These are phyloP conservation scores for Aphaenogaster floridana DNA, from an alignment of 1,140 invertebrate species.

Conservation along the genomic window DNA sequence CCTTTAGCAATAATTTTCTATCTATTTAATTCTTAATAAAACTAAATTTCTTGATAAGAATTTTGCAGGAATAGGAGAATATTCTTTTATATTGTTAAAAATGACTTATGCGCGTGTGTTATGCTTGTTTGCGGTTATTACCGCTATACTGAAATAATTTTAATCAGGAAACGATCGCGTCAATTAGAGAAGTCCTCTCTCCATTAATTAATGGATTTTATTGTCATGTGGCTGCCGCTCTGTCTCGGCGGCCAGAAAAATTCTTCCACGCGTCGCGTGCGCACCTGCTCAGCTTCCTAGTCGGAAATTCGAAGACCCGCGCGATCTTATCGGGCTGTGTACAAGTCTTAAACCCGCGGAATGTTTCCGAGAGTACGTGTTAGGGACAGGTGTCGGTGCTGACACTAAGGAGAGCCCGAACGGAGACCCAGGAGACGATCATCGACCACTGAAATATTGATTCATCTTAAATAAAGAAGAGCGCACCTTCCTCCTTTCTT, in stretches of 20 bases:
- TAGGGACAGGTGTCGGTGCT: slow-evolving; percentile 52
- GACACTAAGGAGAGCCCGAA: not conserved
- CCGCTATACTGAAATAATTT: not conserved
- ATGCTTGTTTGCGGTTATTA: not conserved
- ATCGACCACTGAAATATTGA: slow-evolving; percentile 49
- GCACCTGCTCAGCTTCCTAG: slow-evolving; percentile 50
- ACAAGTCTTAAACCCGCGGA: slow-evolving; percentile 31
- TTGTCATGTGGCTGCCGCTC: not conserved
- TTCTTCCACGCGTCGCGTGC: slow-evolving; percentile 26
- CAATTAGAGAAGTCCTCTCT: not conserved
- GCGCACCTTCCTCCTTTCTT: slow-evolving; percentile 18
- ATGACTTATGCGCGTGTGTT: not conserved
- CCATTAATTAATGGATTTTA: slow-evolving; percentile 28
- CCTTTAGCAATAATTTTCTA: not conserved
- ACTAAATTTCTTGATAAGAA: not conserved
- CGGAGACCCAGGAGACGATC: slow-evolving; percentile 19
- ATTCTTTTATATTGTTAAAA: not conserved
- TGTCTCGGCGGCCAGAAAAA: not conserved
- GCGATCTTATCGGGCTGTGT: slow-evolving; percentile 42
- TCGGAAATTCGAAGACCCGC: slow-evolving; percentile 14
- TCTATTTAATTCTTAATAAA: not conserved
- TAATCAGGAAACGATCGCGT: not conserved
- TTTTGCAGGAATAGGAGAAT: not conserved
- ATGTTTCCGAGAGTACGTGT: slow-evolving; percentile 43
- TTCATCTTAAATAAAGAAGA: slow-evolving; percentile 41